Base-by-base conservation (phyloP, 2,888 invertebrate genomes). In the Macaria liturata region DNA sequence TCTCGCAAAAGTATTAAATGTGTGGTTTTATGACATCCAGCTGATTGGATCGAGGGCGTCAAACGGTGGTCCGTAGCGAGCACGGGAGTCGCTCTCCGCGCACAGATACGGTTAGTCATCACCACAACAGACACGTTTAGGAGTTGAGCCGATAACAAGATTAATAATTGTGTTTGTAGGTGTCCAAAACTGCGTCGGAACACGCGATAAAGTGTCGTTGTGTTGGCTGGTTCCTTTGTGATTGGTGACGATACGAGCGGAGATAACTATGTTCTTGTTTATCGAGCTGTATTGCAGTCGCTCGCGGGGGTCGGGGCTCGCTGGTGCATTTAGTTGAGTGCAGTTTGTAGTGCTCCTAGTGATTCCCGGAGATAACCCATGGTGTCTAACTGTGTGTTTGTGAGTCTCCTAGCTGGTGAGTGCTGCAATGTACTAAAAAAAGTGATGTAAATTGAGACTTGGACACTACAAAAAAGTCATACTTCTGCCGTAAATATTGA, bases 41-140 rank as follows among this genome's bases (percentile, higher is more conserved):
- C 90, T 91, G 91, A 90, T 88, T 84, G 69, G 75, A 72, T 73
- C 69, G 86, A 86, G 87, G 89, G 87, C 88, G 89, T 89, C 80
- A 79, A 74, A 72, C 67, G 73, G 77, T 80, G 77, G 75, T 78
- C 76, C 72, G 73, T 49, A 72, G 71, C 71, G 70, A 77, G 74
- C 81, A 83, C 53, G 48, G 46, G 86, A 84, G 84, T 80, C 73
- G 74, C 68, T 67, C 78, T 84, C 83, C 84, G 85, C 81, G 81
- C 79, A 68, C 78, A 84, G 83, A 82, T 76, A 79, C 81, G 80
- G 86, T 91, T 90, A 91, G 91, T 91, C 91, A 89, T 87, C 87
- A 79, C 69, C 75, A 75, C 68, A 76, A 78, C 76, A 87, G 82
- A 84, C 81, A 83, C 83, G 80, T 84, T 84, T 76, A 76, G 71